Evolutionary conservation across 1,140 invertebrate species (phyloP).

Genomic region (Maniola jurtina): DNA sequence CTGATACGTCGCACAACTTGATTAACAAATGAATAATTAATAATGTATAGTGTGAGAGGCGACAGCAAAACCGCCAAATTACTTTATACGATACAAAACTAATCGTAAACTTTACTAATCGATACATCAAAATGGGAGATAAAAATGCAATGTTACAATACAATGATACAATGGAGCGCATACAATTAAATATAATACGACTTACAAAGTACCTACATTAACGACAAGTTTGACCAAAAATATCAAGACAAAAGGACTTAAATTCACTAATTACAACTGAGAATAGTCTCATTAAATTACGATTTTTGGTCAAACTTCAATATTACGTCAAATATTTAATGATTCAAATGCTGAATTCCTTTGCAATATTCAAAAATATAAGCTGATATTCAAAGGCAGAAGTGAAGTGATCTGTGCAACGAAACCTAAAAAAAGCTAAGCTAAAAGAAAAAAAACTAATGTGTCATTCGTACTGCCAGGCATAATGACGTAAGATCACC

Average conservation of each 20-base stretch:
- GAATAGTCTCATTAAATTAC: background rate
- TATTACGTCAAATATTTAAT: slow-evolving; percentile 15
- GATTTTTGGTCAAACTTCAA: slow-evolving; percentile 35
- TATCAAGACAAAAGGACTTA: background rate
- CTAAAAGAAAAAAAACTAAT: slow-evolving; percentile 71
- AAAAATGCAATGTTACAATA: slow-evolving; percentile 8
- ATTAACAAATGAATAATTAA: background rate
- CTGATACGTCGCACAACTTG: background rate
- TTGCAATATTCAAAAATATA: slow-evolving; percentile 47
- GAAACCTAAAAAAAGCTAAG: slow-evolving; percentile 59
- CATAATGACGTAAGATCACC: slow-evolving; percentile 74
- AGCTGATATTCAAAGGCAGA: slow-evolving; percentile 38
- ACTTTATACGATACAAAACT: background rate
- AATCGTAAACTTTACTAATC: slow-evolving; percentile 3
- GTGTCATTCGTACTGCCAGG: slow-evolving; percentile 76
- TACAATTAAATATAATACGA: slow-evolving; percentile 1
- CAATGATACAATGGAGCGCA: slow-evolving; percentile 1
- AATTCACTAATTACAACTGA: background rate
- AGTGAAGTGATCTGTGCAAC: slow-evolving; percentile 56
- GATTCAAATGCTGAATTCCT: slow-evolving; percentile 76
- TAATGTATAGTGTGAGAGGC: background rate
- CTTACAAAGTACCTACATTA: slow-evolving; percentile 2
- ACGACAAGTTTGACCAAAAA: slow-evolving; percentile 6
- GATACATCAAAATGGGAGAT: slow-evolving; percentile 1
- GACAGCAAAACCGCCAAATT: background rate